Conservation (phyloP, 2,888 invertebrate species). For the Lasioglossum leucozonium region DNA sequence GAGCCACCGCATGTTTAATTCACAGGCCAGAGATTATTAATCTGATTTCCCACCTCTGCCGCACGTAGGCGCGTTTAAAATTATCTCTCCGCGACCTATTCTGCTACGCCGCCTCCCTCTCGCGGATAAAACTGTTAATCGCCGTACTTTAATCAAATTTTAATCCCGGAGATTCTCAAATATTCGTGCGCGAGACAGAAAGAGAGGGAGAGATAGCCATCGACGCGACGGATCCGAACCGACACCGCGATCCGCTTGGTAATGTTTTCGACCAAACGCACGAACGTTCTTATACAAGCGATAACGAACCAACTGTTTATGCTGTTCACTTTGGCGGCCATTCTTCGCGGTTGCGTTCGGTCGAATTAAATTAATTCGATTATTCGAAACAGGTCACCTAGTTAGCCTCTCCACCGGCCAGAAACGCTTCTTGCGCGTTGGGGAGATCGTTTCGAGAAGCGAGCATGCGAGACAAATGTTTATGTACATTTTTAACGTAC, state of each 20-base stretch:
- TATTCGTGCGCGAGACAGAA: neutral
- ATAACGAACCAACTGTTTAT: neutral
- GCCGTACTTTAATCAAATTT: slow-evolving; percentile 1
- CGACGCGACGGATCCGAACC: neutral
- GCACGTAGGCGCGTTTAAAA: slow-evolving; percentile 20
- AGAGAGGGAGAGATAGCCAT: too few relatives aligned
- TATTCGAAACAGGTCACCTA: neutral
- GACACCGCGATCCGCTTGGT: neutral
- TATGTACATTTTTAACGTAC: too few relatives aligned
- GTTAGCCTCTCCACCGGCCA: neutral
- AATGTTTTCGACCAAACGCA: neutral
- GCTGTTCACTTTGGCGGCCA: neutral
- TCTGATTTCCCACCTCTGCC: slow-evolving; percentile 45
- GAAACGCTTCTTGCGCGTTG: neutral
- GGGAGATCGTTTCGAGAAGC: too few relatives aligned
- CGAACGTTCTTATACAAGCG: neutral
- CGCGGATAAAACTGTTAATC: slow-evolving; percentile 1
- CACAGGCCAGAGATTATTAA: slow-evolving; percentile 55
- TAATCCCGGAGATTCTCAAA: neutral
- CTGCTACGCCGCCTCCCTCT: neutral
- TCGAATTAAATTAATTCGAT: neutral
- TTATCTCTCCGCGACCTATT: slow-evolving; percentile 16
- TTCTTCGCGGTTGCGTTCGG: neutral
- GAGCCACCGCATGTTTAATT: slow-evolving; percentile 59
- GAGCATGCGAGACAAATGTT: too few relatives aligned